Base-by-base conservation (phyloP, 2,797 vertebrate species). In the Xenops minutus region DNA sequence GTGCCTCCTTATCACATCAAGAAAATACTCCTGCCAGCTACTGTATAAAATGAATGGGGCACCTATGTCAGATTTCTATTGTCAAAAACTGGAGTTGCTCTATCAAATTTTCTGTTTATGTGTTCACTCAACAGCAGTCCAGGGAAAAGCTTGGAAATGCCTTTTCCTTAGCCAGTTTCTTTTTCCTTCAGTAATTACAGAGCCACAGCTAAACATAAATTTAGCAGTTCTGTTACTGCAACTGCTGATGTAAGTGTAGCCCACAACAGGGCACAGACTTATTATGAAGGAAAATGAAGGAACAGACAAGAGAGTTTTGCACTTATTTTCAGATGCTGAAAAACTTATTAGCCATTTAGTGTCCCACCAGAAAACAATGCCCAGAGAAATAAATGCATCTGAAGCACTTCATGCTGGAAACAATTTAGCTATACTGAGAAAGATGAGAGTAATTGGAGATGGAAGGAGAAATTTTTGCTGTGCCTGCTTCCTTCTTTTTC, bases 171-270 rank as follows among this genome's bases (percentile, higher is more conserved):
- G 66, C 67, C 81, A 88, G 78, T 44, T 96, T 54, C 69, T 78
- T 75, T 92, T 89, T 84, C 37, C 69, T 92, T 88, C 85, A 86
- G 82, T 88, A 95, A 93, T 79, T 95, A 83, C 37, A 86, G 54
- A 93, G 78, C n/a, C 88, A 62, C 51, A 96, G 79, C 88, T 93
- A 90, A 84, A 82, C 59, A 88, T 77, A 93, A 94, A 94, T 95
- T 89, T 93, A 92, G 59, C 82, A 78, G 56, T 67, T 94, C 62
- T 89, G n/a, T 91, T 80, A 89, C 66, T 85, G 80, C 74, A 73
- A 90, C 59, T 87, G 78, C 67, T 95, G 77, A 93, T 91, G n/a
- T 73, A 56, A 96, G 46, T 82, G 29, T 41, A 85, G 69, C 20
- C 85, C 62, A 91, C 61, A 93, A 88, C 8, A 87, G 59, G 59